Conservation (phyloP, 2,797 vertebrate species). For the Hozukius guyotensis region DNA sequence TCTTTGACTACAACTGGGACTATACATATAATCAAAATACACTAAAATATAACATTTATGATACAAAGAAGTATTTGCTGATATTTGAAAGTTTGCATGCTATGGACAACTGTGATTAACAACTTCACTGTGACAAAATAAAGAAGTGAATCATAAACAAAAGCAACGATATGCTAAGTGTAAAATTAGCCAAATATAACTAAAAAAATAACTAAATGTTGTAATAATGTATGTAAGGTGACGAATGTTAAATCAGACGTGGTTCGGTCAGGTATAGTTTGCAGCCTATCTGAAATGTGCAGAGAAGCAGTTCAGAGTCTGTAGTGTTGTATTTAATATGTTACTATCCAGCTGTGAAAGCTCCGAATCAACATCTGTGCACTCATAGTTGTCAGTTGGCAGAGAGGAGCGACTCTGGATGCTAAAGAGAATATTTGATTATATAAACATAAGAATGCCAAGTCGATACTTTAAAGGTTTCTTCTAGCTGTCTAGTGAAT, state of each 20-base stretch:
- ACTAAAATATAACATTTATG: too few relatives aligned
- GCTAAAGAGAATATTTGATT: constrained; percentile 29
- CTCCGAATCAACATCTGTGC: constrained; percentile 13
- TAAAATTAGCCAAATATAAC: background rate
- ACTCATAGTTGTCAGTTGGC: constrained; percentile 1
- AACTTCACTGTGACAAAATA: background rate
- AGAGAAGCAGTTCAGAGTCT: background rate
- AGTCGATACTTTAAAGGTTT: background rate
- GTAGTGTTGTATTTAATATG: background rate
- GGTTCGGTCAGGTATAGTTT: background rate
- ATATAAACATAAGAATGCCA: background rate
- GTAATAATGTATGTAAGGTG: too few relatives aligned
- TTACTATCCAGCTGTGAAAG: background rate
- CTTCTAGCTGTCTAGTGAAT: background rate
- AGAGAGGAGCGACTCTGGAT: background rate
- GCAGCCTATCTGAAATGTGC: background rate
- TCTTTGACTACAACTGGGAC: too few relatives aligned
- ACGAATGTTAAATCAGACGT: too few relatives aligned
- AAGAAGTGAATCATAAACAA: too few relatives aligned
- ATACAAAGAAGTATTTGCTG: background rate
- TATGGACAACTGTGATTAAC: background rate
- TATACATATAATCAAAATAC: too few relatives aligned
- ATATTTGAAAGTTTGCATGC: background rate
- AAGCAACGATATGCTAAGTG: too few relatives aligned
- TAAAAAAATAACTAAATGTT: background rate